Evolutionary conservation across 2,113 vertebrate genomes (phyloP), one percentile per base, ranked within the genome.

Genomic region (Sciurus niger): DNA sequence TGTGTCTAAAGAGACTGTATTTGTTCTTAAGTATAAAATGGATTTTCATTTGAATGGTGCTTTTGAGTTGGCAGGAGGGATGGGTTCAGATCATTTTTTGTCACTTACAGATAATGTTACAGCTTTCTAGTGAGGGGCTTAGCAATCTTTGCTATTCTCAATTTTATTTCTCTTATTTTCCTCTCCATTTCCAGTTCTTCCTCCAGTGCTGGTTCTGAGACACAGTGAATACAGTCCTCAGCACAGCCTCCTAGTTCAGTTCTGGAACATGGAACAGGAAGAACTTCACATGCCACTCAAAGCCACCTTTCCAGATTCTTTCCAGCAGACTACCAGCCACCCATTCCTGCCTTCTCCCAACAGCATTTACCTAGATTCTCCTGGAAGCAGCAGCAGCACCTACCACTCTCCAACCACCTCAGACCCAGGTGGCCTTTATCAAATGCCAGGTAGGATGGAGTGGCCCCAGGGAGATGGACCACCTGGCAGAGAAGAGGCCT

Each of bases 201-300:
- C 99, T 84, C 99, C 99, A 0, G 99, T 99, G 92, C 99, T 99
- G 98, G 99, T 99, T 92, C 99, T 99, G 4, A 99, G 99, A 97
- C 99, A 99, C 99, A 99, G 99, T 0, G 99, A 99, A 98, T 99
- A 99, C 98, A 99, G 99, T 43, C 99, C 99, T 95, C 99, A 99
- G 98, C 99, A 99, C 98, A 99, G 99, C 92, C 99, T 99, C 97
- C 93, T 99, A 97, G 99, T 99, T 65, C 99, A 99, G 84, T 99
- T 99, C 98, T 99, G 99, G 95, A 99, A 99, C 98, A 98, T 99
- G 85, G 99, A 99, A 34, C 99, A 99, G 86, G 99, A 99, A 0
- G 99, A 99, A 98, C 99, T 99, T 4, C 99, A 99, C 98, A 99
- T 99, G 99, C 99, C 99, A 0, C 99, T 99, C 98, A 99, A 99